Evolutionary conservation across 2,888 invertebrate species (phyloP), one percentile per base, ranked within the genome.

Genomic region (Leptodirus hochenwartii): DNA sequence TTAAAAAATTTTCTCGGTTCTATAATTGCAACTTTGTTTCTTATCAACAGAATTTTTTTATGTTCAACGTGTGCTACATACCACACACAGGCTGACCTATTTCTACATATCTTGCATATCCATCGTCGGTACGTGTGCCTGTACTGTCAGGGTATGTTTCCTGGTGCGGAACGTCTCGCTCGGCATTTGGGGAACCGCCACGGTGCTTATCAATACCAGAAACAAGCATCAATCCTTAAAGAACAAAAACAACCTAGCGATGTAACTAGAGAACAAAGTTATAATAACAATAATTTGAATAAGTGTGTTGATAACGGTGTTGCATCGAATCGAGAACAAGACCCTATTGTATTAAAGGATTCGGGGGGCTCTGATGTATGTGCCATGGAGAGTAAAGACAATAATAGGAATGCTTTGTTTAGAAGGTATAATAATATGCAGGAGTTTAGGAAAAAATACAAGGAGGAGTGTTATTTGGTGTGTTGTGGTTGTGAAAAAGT

Each of bases 71-170:
- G 84, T 51, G 76, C 74, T 25, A 79, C 76, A 8, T 81, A 81
- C 46, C 82, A 80, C 56, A 80, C 82, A 53, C 78, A 79, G 45
- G 82, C 81, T 79, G 79, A 81, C 55, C 62, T 84, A 34, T 84
- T 82, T 49, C 54, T 80, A 25, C 85, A 85, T 44, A 82, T 84
- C 71, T 64, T 77, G 30, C 80, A 82, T 46, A 69, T 74, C 33
- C 85, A 87, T 51, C 71, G 73, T 42, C 66, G 80, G 30, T 78
- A 75, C 47, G 76, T 82, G 42, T 87, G 85, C 50, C 58, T 85
- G 29, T 80, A 77, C 54, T 85, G 85, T 50, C 61, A 82, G 37
- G 78, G 79, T 28, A 74, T 82, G 66, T 84, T 82, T 57, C 72
- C 75, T 17, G 71, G 72, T 43, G 74, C 80, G 5, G 80, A 81